Base-by-base conservation (phyloP, 1,140 invertebrate species). In the Conus betulinus region DNA sequence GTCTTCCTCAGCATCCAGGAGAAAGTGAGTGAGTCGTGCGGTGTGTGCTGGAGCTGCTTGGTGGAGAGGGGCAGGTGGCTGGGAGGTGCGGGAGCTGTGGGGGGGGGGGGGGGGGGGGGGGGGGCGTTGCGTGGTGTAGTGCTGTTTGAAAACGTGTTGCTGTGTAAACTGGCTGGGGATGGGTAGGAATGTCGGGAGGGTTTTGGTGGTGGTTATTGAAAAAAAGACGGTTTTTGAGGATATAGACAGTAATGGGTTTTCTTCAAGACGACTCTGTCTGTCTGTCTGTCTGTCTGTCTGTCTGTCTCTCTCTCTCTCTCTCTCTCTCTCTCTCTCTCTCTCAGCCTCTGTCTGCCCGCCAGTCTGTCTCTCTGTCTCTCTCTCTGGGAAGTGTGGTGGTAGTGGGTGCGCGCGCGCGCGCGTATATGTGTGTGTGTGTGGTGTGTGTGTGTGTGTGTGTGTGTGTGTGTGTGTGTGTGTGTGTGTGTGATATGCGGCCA, bases 271-370 rank as follows among this genome's bases (percentile, higher is more conserved):
- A 60, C 84, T 87, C 85, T 85, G 5, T 90, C 83, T 90, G 7
- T 86, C 51, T 90, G 39, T 85, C 82, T 90, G n/a, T 90, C 78
- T 90, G n/a, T 78, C 55, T 89, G 23, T 90, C 74, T 90, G 23
- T 85, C 85, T 87, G 13, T 87, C 85, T 87, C 3, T 87, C 85
- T 87, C 25, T 87, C 85, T 87, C 25, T 87, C 85, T 85, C 71
- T 39, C 76, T 39, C 76, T 39, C 76, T 39, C 76, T 39, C 76
- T 8, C 76, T 39, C 25, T 20, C 67, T 53, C 82, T 39, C 82
- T 53, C 82, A 8, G 51, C 13, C 82, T 53, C 82, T 84, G 51
- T 53, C 39, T 55, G 51, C 11, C 10, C 51, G 10, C 51, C 25
- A 60, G 10, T 63, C 27, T 88, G 71, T 76, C 27, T 52, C 74